Conservation (phyloP, 2,113 vertebrate genomes). For the Origma solitaria region DNA sequence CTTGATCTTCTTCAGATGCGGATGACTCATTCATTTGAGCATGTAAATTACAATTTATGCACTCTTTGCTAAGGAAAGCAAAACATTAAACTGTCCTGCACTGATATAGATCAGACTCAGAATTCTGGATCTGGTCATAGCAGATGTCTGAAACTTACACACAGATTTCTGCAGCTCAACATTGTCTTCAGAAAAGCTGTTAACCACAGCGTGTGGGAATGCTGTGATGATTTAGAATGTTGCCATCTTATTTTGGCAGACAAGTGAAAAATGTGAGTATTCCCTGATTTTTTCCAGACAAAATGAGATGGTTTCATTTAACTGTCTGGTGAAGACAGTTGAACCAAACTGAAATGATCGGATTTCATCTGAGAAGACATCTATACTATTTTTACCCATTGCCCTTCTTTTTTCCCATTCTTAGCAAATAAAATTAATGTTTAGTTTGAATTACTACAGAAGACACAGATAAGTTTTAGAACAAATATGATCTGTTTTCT, state of each 20-base stretch:
- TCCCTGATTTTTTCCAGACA: not conserved
- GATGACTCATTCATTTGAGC: not conserved
- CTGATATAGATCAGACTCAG: not conserved
- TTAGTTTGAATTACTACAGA: not conserved
- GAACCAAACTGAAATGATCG: not conserved
- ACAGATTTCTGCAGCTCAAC: not conserved
- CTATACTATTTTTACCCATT: not conserved
- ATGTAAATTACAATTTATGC: not conserved
- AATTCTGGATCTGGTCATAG: not conserved
- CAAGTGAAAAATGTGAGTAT: not conserved
- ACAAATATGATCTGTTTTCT: not conserved
- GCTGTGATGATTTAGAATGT: not conserved
- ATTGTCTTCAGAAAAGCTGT: not conserved
- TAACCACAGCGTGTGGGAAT: not conserved
- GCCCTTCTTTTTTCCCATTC: rapidly evolving
- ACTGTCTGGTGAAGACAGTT: not conserved
- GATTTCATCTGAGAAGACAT: not conserved
- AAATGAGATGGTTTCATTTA: not conserved
- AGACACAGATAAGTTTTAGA: not conserved
- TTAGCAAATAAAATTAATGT: not conserved
- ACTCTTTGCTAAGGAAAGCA: rapidly evolving
- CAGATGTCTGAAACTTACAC: not conserved
- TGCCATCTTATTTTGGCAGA: not conserved
- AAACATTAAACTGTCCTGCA: not conserved
- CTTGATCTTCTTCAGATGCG: not conserved